Conservation (phyloP, 2,888 invertebrate genomes). For the Meiosimyza platycephala region DNA sequence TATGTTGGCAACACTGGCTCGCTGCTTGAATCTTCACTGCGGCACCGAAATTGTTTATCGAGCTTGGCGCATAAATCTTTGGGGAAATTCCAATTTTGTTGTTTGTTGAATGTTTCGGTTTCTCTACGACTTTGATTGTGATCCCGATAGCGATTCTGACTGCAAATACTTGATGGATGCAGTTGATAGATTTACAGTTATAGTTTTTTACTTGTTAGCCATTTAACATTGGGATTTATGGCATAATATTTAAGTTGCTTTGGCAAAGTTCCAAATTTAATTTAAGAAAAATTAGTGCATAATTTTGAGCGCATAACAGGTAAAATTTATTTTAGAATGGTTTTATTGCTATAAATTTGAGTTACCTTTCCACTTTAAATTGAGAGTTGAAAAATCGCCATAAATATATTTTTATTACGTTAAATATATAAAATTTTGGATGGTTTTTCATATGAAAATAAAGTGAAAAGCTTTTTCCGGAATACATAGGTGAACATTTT, state of each 20-base stretch:
- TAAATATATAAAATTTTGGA: too few relatives aligned
- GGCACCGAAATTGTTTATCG: slow-evolving; percentile 29
- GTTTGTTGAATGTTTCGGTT: not conserved
- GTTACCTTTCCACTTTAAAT: too few relatives aligned
- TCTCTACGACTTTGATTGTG: not conserved
- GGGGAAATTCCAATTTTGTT: slow-evolving; percentile 31
- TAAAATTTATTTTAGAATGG: too few relatives aligned
- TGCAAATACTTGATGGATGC: slow-evolving; percentile 26
- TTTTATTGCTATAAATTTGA: too few relatives aligned
- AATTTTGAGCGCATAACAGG: too few relatives aligned
- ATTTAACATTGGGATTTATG: slow-evolving; percentile 25
- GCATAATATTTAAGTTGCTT: not conserved
- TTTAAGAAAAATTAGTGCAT: not conserved
- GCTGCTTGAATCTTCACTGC: not conserved
- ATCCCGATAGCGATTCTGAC: not conserved
- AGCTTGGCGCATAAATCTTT: slow-evolving; percentile 32
- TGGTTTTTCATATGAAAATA: not conserved
- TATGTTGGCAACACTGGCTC: slow-evolving; percentile 12
- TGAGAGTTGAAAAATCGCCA: too few relatives aligned
- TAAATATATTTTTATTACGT: too few relatives aligned
- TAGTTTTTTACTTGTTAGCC: slow-evolving; percentile 19
- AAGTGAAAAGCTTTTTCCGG: not conserved
- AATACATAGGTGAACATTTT: too few relatives aligned
- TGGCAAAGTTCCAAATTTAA: not conserved
- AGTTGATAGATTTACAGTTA: slow-evolving; percentile 34